phyloP scores from a whole-genome alignment of 2,888 invertebrate genomes.

The Panzeria rudis region DNA sequence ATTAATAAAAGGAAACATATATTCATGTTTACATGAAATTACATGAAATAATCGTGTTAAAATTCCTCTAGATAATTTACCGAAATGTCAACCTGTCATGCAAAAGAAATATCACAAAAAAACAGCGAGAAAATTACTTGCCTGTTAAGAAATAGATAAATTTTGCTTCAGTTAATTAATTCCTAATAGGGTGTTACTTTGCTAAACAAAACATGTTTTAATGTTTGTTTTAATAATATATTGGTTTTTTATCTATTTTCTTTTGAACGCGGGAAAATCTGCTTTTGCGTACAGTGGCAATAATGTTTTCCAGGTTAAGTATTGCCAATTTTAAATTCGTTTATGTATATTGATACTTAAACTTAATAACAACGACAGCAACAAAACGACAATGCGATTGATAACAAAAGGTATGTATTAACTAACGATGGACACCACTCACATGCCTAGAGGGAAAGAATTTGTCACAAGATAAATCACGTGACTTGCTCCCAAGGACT shows the following conservation, averaged over 20 bases:
- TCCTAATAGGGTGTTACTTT: background rate
- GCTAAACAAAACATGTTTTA: background rate
- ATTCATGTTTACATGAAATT: conserved; percentile 59
- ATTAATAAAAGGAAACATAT: background rate
- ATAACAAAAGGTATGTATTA: no score
- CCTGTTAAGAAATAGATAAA: conserved; percentile 20
- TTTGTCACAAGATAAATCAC: no score
- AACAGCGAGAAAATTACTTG: background rate
- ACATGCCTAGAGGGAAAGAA: no score
- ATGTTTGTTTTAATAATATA: background rate
- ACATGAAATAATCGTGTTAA: conserved; percentile 62
- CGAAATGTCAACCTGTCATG: conserved; percentile 62
- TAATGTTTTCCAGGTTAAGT: background rate
- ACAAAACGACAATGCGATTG: background rate
- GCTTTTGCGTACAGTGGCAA: background rate
- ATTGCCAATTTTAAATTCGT: background rate
- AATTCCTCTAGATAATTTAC: conserved; percentile 46
- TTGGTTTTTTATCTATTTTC: background rate
- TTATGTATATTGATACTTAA: background rate
- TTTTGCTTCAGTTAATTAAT: conserved; percentile 28
- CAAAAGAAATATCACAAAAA: background rate
- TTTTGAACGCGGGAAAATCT: background rate
- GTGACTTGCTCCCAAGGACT: no score
- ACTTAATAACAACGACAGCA: background rate
- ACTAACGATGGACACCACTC: no score